phyloP scores from a whole-genome alignment of 2,113 vertebrate species.

The Forbesichthys papilliferus region DNA sequence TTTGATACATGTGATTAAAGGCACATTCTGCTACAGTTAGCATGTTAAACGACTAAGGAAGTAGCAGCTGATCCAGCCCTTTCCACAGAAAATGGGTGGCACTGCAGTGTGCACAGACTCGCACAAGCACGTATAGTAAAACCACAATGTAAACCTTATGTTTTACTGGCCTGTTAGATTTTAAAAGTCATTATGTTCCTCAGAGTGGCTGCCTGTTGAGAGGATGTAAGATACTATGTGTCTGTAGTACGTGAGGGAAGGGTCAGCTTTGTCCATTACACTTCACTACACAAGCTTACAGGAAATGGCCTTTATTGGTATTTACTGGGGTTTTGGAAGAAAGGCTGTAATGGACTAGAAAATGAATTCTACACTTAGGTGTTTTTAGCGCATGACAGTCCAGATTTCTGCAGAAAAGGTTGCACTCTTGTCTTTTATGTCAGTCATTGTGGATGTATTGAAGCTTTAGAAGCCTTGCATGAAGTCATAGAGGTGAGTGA shows the following conservation, averaged over 20 bases:
- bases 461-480: constrained; percentile 21
- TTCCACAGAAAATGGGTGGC: neutral
- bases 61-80: neutral
- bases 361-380: constrained; percentile 18
- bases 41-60: no score
- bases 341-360: constrained; percentile 10
- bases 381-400: constrained; percentile 19
- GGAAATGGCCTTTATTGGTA: neutral
- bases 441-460: constrained; percentile 24
- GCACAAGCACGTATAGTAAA: neutral
- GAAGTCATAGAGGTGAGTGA: constrained; percentile 24
- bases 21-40: no score
- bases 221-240: no score
- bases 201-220: no score
- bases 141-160: neutral
- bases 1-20: no score
- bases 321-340: neutral
- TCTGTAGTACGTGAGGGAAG: no score
- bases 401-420: constrained; percentile 31
- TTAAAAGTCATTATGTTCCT: neutral
- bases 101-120: neutral
- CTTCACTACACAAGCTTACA: no score
- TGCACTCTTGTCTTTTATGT: constrained; percentile 22
- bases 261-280: no score
- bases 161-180: no score